Conservation (phyloP, 2,113 vertebrate genomes). For the Cebidichthys violaceus region DNA sequence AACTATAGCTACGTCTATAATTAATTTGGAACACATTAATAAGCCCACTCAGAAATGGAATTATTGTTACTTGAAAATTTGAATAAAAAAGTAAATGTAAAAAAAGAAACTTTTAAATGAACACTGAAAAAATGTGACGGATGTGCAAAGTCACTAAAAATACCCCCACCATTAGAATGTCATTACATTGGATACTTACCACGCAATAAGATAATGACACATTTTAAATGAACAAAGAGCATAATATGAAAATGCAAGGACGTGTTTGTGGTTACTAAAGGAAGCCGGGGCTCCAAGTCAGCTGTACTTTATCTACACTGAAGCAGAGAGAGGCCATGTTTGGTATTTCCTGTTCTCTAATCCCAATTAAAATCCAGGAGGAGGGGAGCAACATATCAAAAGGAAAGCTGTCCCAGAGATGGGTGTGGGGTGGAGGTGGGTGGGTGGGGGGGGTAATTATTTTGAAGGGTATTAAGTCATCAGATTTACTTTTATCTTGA, state of each 20-base stretch:
- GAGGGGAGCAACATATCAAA: constrained; percentile 78
- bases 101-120: neutral
- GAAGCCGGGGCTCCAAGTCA: neutral
- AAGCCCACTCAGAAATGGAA: neutral
- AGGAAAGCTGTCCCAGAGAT: constrained; percentile 91
- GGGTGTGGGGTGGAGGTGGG: constrained; percentile 63
- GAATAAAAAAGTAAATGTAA: neutral
- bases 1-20: neutral
- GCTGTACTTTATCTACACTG: constrained; percentile 4
- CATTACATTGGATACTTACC: neutral
- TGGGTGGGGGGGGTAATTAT: constrained; percentile 87
- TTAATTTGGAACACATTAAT: neutral
- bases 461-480: constrained; percentile 99
- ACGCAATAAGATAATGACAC: neutral
- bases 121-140: neutral
- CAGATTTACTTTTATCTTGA: constrained; percentile 99
- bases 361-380: constrained; percentile 76
- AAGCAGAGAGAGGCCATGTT: constrained; percentile 75
- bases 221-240: neutral
- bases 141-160: neutral
- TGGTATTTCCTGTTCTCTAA: constrained; percentile 66
- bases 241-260: neutral
- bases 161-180: neutral
- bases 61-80: neutral
- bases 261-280: neutral